A percentile compares a stretch with the other conserved stretches of the same genome.
phyloP scores from a whole-genome alignment of 2,113 vertebrate species.

The Todiramphus chloris region DNA sequence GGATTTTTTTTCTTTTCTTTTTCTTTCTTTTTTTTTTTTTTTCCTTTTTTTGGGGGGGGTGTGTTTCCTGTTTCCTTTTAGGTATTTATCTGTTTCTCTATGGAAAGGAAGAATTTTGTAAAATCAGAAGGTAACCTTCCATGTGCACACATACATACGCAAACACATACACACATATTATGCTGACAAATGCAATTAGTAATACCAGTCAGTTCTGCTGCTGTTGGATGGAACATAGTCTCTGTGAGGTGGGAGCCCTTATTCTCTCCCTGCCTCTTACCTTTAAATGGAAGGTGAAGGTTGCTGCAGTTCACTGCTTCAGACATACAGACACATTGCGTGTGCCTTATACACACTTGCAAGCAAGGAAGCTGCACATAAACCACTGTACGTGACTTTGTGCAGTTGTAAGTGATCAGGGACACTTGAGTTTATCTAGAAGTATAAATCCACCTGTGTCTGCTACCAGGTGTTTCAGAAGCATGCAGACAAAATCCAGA shows the following conservation, averaged over 20 bases:
- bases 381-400: neutral
- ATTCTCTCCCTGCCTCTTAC: neutral
- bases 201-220: neutral
- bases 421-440: neutral
- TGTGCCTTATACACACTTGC: neutral
- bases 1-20: neutral
- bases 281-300: neutral
- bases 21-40: too few relatives aligned
- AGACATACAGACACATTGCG: neutral
- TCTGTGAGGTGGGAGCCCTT: neutral
- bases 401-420: neutral
- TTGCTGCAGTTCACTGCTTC: neutral
- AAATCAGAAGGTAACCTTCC: neutral
- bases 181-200: neutral
- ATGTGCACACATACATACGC: too few relatives aligned
- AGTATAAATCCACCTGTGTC: neutral
- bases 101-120: neutral
- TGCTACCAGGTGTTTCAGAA: neutral
- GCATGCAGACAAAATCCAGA: neutral
- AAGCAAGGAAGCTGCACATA: neutral
- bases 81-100: neutral
- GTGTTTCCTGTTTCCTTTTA: neutral
- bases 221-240: neutral
- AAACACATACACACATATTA: rapidly evolving
- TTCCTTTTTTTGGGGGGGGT: too few relatives aligned